Conservation (phyloP, 2,888 invertebrate species). For the Caenorhabditis sinica region DNA sequence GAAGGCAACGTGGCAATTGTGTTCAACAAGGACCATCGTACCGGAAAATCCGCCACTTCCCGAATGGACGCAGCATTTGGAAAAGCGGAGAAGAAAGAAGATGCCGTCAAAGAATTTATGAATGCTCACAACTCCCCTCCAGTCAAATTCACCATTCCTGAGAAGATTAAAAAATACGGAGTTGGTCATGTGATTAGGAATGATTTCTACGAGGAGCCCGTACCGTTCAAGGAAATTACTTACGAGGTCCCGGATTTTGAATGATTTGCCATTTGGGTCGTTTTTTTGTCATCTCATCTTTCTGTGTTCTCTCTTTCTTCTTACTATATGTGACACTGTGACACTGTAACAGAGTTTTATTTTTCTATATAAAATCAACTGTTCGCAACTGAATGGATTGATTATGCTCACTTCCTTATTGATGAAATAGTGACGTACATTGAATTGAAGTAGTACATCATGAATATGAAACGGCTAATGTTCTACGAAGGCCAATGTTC, state of each 20-base stretch:
- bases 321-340: background rate
- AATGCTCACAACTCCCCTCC: conserved; percentile 5
- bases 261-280: background rate
- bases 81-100: conserved; percentile 14
- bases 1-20: conserved; percentile 49
- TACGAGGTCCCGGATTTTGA: background rate
- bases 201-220: conserved; percentile 5
- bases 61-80: conserved; percentile 42
- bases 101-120: conserved; percentile 23
- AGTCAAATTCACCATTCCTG: conserved; percentile 14
- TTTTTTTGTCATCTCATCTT: background rate
- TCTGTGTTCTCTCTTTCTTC: background rate
- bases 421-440: too few species aligned
- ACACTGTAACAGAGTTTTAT: background rate
- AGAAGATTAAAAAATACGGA: conserved; percentile 18
- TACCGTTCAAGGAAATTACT: background rate
- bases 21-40: conserved; percentile 36
- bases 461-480: too few species aligned
- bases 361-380: too few species aligned
- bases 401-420: too few species aligned
- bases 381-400: too few species aligned
- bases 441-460: too few species aligned
- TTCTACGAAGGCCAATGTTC: too few species aligned
- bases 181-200: conserved; percentile 15
- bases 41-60: conserved; percentile 32